Conservation (phyloP, 1,140 invertebrate species). For the Aporrectodea caliginosa region DNA sequence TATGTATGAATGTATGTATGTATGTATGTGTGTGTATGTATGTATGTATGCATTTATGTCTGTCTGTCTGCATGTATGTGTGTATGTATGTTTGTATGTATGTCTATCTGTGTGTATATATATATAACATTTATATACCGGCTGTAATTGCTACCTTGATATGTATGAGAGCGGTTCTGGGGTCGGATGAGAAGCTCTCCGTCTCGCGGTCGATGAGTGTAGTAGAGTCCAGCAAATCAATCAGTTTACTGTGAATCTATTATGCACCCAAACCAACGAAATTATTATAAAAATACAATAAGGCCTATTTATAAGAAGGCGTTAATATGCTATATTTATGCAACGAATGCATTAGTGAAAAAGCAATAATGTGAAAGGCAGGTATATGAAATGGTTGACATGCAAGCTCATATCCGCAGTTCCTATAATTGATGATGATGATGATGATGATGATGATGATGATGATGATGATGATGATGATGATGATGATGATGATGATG, state of each 20-base stretch:
- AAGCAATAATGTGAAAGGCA: too few species aligned
- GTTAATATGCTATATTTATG: too few species aligned
- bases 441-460: too few species aligned
- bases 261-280: too few species aligned
- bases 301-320: conserved; percentile 1
- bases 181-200: conserved; percentile 89
- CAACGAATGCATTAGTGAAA: too few species aligned
- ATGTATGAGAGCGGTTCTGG: conserved; percentile 63
- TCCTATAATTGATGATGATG: too few species aligned
- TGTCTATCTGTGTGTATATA: not conserved
- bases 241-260: conserved; percentile 85
- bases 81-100: not conserved
- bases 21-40: not conserved
- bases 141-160: conserved; percentile 35
- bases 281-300: not conserved
- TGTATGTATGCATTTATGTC: not conserved
- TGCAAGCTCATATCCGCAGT: too few species aligned
- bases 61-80: not conserved
- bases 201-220: conserved; percentile 77
- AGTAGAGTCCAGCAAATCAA: conserved; percentile 80
- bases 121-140: not conserved
- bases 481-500: too few species aligned
- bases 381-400: too few species aligned
- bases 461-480: too few species aligned
- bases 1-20: not conserved